phyloP scores from a whole-genome alignment of 2,888 invertebrate species.

The Tineola bisselliella region DNA sequence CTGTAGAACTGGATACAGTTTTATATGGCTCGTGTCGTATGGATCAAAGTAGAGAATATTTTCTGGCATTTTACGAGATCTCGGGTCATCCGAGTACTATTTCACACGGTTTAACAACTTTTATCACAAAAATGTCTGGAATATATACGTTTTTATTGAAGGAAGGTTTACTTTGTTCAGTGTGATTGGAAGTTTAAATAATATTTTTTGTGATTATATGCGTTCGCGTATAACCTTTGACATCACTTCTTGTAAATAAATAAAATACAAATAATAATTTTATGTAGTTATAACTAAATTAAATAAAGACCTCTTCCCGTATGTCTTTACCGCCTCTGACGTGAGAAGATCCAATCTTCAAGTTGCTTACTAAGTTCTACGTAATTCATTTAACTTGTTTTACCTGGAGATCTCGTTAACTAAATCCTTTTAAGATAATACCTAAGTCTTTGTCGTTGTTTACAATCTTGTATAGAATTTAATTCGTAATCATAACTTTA shows the following conservation, averaged over 20 bases:
- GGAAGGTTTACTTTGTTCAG: not conserved
- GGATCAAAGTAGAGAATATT: not conserved
- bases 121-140: not conserved
- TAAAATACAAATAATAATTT: no score
- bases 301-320: constrained; percentile 8
- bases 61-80: constrained; percentile 1
- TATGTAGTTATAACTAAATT: constrained; percentile 7
- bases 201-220: no score
- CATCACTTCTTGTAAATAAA: no score
- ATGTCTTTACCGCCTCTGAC: not conserved
- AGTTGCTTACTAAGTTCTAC: not conserved
- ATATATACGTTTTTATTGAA: not conserved
- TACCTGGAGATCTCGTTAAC: not conserved
- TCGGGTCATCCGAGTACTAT: not conserved
- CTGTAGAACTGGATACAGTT: not conserved
- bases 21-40: constrained; percentile 1
- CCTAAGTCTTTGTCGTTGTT: not conserved
- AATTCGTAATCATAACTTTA: no score
- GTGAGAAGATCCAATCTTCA: not conserved
- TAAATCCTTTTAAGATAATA: not conserved
- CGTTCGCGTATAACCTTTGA: no score
- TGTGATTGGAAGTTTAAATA: no score
- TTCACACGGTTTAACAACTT: not conserved
- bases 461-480: not conserved
- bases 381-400: not conserved